Percentiles rank a stretch among this genome's conserved stretches.
phyloP scores from a whole-genome alignment of 2,113 vertebrate genomes.

The Fregetta grallaria region DNA sequence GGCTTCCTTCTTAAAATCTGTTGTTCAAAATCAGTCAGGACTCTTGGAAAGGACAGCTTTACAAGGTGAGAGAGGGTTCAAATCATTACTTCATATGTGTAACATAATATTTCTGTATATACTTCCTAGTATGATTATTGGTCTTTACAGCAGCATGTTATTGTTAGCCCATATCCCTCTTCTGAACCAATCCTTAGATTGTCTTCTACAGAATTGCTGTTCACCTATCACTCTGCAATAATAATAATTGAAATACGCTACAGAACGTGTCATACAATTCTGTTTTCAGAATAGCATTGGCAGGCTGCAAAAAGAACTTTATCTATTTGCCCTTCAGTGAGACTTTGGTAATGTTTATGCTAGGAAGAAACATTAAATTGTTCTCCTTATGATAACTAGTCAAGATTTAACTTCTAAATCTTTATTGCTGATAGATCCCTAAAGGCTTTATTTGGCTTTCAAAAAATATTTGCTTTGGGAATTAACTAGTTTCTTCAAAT shows the following conservation, averaged over 20 bases:
- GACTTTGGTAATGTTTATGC: not conserved
- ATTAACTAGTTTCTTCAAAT: not conserved
- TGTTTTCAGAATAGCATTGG: not conserved
- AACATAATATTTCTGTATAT: not conserved
- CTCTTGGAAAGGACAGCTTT: not conserved
- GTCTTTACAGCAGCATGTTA: not conserved
- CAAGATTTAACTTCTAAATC: not conserved
- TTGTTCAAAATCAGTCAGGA: not conserved
- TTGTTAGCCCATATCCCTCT: not conserved
- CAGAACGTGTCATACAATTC: not conserved
- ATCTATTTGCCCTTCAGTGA: not conserved
- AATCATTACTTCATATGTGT: not conserved
- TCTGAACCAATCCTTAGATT: not conserved
- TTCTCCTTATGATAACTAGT: not conserved
- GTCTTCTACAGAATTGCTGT: not conserved
- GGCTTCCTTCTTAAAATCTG: not conserved
- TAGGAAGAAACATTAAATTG: not conserved
- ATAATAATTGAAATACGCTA: fast-evolving
- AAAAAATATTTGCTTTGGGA: not conserved
- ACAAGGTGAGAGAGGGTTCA: not conserved
- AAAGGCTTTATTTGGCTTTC: not conserved
- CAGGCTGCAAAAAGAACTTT: not conserved
- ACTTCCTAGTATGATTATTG: not conserved
- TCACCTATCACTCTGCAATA: not conserved
- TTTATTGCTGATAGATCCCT: not conserved